Base-by-base conservation (phyloP, 1,140 invertebrate species). In the Popillia japonica region DNA sequence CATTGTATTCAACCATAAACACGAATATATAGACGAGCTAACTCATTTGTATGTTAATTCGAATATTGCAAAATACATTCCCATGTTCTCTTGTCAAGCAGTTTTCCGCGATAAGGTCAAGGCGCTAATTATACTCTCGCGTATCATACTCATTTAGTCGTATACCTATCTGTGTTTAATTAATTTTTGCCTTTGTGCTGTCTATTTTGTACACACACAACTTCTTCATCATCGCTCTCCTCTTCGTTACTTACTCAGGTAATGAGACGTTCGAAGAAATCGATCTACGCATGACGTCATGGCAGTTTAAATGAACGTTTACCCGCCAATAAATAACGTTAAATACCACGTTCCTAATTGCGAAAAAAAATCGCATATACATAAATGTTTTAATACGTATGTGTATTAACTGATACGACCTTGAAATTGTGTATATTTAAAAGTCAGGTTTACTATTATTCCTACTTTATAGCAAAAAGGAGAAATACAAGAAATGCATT, bases 41-140 rank as follows among this genome's bases (percentile, higher is more conserved):
- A 23, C 61, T 68, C 61, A 22, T 68, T 68, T 68, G 61, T 68
- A 68, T 68, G 61, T 68, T 68, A 68, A 68, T 68, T 68, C 61
- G 61, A 34, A 68, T 68, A 68, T 68, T 68, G 61, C 61, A 68
- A 68, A 68, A 68, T 22, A 68, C 61, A 68, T 68, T 68, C 61
- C 61, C 61, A 68, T 68, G 61, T 68, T 68, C 22, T 68, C 22
- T 68, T 68, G 61, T 34, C 27, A 20, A 68, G 61, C 61, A 20
- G 20, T 68, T 68, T 68, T 68, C 61, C 61, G 61, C 61, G 22
- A 68, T 68, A 68, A 68, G 61, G 61, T 68, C 61, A 68, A 68
- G 61, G 61, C 22, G 61, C 61, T 68, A 68, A 68, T 68, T 68
- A 68, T 68, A 68, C 22, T 22, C 22, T 68, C 20, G 61, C 61